Evolutionary conservation across 2,797 vertebrate species (phyloP), one percentile per base, ranked within the genome.

Genomic region (Channa striata): DNA sequence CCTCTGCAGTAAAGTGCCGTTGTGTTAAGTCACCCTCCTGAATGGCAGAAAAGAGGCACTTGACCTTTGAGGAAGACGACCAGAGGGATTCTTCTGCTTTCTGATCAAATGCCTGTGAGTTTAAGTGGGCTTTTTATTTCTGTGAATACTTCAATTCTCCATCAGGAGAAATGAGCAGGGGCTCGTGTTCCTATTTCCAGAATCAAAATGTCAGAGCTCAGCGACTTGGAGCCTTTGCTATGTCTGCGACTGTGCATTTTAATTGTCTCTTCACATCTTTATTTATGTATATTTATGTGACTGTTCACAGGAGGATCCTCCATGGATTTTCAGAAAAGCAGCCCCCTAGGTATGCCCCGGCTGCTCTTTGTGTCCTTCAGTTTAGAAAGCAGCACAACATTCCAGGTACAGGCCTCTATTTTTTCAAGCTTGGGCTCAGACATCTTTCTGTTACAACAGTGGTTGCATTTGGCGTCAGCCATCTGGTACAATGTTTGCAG

Each of bases 1-100:
- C 30, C 30, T 2, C 49, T 68, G 42, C 54, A 56, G 12, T 43
- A 8, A 48, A 68, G 59, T 43, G 52, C 47, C 30, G 30, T 37
- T 39, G 69, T 62, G 59, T 49, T 9, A 62, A 62, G 56, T 10
- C 9, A 34, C 43, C 63, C 49, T 59, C 76, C 71, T 49, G 42
- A 54, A 69, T 57, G 77, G 33, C 17, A 59, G 16, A 21, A 33
- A 47, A 69, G 16, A 72, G 67, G 59, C 6, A 57, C 8, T 3
- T 68, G 69, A 77, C 74, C 73, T 81, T 81, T 78, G 9, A 54
- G 57, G 51, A 53, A 62, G 51, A 48, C 6, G 34, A 62, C 16
- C 19, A 5, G 14, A 65, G 30, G 53, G 56, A 73, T 65, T 74
- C 2, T 34, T 74, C 48, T 71, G 65, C 62, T 73, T 75, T 73